These are phyloP conservation scores for Flexamia atlantica DNA, from an alignment of 2,888 invertebrate species.

Conservation along the genomic window DNA sequence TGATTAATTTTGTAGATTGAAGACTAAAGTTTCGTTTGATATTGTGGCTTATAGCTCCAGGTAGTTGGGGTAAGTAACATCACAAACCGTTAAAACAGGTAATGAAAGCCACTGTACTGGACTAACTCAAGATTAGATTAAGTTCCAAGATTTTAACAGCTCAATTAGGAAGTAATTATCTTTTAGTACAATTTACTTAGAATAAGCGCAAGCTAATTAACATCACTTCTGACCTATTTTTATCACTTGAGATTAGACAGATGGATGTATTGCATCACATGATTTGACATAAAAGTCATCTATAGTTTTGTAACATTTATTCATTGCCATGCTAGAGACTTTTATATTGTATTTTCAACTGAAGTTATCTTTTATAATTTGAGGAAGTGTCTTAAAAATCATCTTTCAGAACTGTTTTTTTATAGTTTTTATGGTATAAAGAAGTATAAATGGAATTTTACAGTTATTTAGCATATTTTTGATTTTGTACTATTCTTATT, in stretches of 20 bases:
- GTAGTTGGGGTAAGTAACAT: conserved; percentile 25
- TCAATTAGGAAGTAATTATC: conserved; percentile 46
- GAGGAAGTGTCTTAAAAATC: no score
- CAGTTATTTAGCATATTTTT: no score
- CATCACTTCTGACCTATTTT: background rate
- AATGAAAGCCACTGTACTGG: background rate
- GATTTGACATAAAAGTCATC: background rate
- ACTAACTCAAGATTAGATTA: background rate
- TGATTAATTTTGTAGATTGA: conserved; percentile 13
- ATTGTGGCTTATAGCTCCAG: no score
- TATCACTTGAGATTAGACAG: conserved; percentile 11
- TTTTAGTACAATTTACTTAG: conserved; percentile 35
- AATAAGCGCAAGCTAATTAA: background rate
- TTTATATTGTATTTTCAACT: background rate
- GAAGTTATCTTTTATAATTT: no score
- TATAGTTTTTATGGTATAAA: no score
- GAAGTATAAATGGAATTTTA: no score
- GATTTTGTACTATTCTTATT: no score
- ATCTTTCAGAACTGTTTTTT: no score
- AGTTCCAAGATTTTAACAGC: conserved; percentile 7
- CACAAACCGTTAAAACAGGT: background rate
- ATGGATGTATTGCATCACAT: background rate
- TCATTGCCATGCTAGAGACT: background rate
- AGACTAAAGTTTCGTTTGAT: conserved; percentile 5
- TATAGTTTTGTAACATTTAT: background rate